These are phyloP conservation scores for Cylindroiulus punctatus DNA, from an alignment of 2,888 invertebrate species.

Conservation along the genomic window DNA sequence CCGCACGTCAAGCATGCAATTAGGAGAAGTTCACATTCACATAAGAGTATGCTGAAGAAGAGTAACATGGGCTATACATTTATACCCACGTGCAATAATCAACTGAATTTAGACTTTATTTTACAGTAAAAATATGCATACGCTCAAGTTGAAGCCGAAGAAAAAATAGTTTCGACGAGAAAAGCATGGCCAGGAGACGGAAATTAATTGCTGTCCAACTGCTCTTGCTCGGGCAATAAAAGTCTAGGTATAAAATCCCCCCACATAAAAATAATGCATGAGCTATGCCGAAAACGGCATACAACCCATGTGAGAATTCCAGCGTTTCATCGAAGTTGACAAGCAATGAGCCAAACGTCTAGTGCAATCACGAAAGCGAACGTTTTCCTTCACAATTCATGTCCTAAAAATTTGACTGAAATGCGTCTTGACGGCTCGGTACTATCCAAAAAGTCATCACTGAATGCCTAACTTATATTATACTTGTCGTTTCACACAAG, in stretches of 20 bases:
- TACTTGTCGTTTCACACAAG: conserved; percentile 44
- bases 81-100: no score
- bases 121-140: no score
- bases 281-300: conserved; percentile 28
- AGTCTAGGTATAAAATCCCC: not conserved
- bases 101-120: no score
- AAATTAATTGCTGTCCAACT: conserved; percentile 27
- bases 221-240: not conserved
- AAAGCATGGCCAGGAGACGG: not conserved
- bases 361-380: conserved; percentile 49
- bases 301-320: conserved; percentile 43
- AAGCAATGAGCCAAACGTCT: conserved; percentile 57
- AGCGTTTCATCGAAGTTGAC: conserved; percentile 55
- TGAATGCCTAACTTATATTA: conserved; percentile 49
- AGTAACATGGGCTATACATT: no score
- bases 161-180: no score
- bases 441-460: conserved; percentile 44
- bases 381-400: conserved; percentile 54
- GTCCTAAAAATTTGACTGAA: conserved; percentile 53
- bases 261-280: not conserved
- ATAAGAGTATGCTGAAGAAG: no score
- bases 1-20: no score
- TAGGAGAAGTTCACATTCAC: no score
- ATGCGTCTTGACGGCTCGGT: conserved; percentile 52
- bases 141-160: no score